phyloP scores from a whole-genome alignment of 2,888 invertebrate genomes.

The Papilio protenor region DNA sequence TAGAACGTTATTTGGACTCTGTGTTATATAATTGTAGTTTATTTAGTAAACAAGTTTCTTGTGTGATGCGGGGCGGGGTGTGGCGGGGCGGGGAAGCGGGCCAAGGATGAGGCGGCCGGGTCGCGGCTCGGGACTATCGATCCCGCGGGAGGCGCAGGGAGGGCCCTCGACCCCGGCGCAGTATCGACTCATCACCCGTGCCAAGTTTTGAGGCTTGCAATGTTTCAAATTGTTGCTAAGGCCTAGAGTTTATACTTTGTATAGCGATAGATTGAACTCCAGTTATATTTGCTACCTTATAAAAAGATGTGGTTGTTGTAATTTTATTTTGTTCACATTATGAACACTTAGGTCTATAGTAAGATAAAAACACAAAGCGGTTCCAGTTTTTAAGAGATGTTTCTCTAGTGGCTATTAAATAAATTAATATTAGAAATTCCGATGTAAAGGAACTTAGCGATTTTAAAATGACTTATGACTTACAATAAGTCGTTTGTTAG shows the following conservation, averaged over 20 bases:
- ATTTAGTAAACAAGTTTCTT: constrained; percentile 29
- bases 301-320: too few relatives aligned
- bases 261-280: background rate
- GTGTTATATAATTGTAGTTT: constrained; percentile 4
- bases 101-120: constrained; percentile 72
- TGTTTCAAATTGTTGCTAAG: background rate
- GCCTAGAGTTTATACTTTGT: background rate
- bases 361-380: background rate
- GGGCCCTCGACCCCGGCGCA: background rate
- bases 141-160: constrained; percentile 49
- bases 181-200: constrained; percentile 32
- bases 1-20: constrained; percentile 4
- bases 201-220: background rate
- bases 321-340: background rate
- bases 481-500: background rate
- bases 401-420: too few relatives aligned
- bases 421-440: too few relatives aligned
- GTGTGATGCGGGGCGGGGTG: constrained; percentile 31
- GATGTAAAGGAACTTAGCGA: background rate
- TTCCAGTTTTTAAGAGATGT: background rate
- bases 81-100: constrained; percentile 58
- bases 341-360: background rate
- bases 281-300: background rate
- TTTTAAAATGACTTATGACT: background rate
- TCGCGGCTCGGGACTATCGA: constrained; percentile 62